Evolutionary conservation across 2,113 vertebrate genomes (phyloP), one percentile per base, ranked within the genome.

Genomic region (Thryonomys swinderianus): DNA sequence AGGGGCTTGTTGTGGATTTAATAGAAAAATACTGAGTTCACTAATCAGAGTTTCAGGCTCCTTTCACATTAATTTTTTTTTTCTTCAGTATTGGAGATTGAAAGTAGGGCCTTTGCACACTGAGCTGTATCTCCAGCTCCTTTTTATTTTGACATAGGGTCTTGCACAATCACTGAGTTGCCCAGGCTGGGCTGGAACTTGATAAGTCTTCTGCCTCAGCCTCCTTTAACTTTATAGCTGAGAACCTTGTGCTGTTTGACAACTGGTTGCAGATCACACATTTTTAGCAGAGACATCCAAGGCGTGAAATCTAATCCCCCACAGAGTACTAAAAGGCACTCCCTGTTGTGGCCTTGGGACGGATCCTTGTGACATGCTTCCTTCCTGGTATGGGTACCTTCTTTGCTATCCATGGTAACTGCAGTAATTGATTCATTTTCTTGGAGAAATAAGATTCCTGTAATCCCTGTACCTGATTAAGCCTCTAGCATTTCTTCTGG

Each of bases 401-500:
- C 53, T 93, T 55, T 37, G 61, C 57, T 85, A 40, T 34, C 62
- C 42, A 5, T 17, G 62, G 80, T 90, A 85, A 73, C 17, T 86
- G 57, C 57, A 80, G 34, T 83, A 73, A 93, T 48, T 42, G 55
- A 76, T 64, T 94, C 23, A 74, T 86, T 96, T 96, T 93, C n/a
- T 57, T 25, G 8, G 71, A 81, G 92, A 96, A 88, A 71, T 53
- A 95, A 94, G 90, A 85, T 79, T 48, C 25, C 32, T 40, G 66
- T 71, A 57, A 74, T 94, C 67, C 73, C 62, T 30, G 45, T 80
- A 40, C 7, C n/a, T 94, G 66, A 88, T 88, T 83, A 82, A 71
- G 67, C 34, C 73, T 74, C 1, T 78, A 40, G 27, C 32, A 34
- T 82, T 92, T 82, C 2, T 14, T 27, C 4, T 37, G 92, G 79